phyloP scores from a whole-genome alignment of 2,888 invertebrate species.

The Rhabditophanes sp. region DNA sequence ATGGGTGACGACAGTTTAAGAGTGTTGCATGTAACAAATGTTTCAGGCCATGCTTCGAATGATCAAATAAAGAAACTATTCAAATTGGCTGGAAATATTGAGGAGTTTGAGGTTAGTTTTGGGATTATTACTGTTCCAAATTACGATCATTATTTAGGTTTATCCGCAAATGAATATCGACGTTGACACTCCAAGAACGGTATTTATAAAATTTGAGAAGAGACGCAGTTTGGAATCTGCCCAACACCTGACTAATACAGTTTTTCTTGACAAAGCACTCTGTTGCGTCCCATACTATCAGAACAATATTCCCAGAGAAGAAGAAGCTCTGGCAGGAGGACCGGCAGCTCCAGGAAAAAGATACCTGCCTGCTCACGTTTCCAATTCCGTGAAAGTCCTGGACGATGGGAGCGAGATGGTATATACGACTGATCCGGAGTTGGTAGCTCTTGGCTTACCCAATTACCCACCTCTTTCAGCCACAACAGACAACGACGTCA shows the following conservation, averaged over 20 bases:
- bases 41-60: conserved; percentile 32
- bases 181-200: conserved; percentile 14
- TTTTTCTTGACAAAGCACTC: conserved; percentile 89
- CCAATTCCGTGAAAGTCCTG: conserved; percentile 54
- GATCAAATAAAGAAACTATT: conserved; percentile 40
- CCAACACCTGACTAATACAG: conserved; percentile 92
- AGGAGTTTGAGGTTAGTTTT: conserved; percentile 30
- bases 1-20: too few relatives aligned
- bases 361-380: conserved; percentile 69
- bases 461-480: conserved; percentile 78
- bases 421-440: conserved; percentile 71
- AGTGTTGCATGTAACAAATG: conserved; percentile 40
- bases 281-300: conserved; percentile 66
- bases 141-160: conserved; percentile 17
- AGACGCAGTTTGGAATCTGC: conserved; percentile 74
- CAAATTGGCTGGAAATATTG: conserved; percentile 36
- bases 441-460: conserved; percentile 60
- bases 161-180: conserved; percentile 41
- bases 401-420: conserved; percentile 35
- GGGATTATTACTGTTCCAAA: conserved; percentile 1
- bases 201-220: conserved; percentile 72
- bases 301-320: conserved; percentile 85
- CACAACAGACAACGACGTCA: conserved; percentile 53
- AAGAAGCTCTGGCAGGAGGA: conserved; percentile 73
- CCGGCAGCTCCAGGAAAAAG: conserved; percentile 53